These are phyloP conservation scores for Alces alces DNA, from an alignment of 2,113 vertebrate species.

Conservation along the genomic window DNA sequence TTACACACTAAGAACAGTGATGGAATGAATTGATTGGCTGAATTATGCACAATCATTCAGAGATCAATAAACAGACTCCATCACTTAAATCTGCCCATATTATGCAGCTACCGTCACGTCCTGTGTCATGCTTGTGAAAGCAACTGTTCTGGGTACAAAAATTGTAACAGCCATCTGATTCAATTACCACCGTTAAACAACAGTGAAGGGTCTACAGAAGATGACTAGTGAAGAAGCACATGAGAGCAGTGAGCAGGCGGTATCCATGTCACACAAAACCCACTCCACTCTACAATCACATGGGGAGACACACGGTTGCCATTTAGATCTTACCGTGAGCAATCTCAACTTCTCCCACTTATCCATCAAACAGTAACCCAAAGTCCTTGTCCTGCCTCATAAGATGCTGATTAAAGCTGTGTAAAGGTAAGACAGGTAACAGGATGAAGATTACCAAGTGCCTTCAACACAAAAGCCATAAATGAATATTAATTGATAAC, in stretches of 20 bases:
- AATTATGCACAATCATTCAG: slow-evolving; percentile 10
- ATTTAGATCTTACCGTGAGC: background rate
- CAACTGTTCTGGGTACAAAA: background rate
- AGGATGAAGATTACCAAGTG: background rate
- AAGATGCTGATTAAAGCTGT: background rate
- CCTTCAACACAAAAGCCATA: background rate
- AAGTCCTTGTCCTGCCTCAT: background rate
- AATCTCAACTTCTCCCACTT: background rate
- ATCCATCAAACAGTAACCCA: background rate
- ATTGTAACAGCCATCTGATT: background rate
- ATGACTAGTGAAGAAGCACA: background rate
- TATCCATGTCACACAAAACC: background rate
- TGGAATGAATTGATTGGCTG: background rate
- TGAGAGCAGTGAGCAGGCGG: background rate
- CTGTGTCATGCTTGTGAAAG: background rate
- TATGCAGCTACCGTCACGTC: background rate
- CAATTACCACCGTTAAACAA: background rate
- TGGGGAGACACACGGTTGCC: background rate
- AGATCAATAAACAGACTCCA: slow-evolving; percentile 14
- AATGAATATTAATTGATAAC: background rate
- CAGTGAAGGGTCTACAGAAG: background rate
- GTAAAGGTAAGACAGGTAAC: background rate
- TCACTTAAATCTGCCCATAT: background rate
- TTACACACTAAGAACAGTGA: background rate
- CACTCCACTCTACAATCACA: background rate